These are phyloP conservation scores for Himalopsyche kuldschensis DNA, from an alignment of 2,888 invertebrate genomes.

Conservation along the genomic window DNA sequence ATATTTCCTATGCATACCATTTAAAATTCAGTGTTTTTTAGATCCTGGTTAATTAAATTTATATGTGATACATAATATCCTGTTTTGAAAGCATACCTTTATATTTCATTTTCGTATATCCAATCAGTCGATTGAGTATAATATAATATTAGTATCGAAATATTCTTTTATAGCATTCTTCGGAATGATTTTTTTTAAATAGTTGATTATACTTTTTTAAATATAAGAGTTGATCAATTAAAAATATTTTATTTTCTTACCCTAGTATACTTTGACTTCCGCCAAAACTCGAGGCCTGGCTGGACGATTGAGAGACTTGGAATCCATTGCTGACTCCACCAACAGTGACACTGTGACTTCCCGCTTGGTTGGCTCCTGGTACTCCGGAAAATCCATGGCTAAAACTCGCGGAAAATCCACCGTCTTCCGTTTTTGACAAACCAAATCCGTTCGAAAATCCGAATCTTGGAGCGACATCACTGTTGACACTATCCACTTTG, in stretches of 20 bases:
- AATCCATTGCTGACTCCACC: constrained; percentile 55
- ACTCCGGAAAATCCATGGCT: constrained; percentile 52
- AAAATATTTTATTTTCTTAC: constrained; percentile 45
- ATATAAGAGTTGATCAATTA: no score
- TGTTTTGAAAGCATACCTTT: no score
- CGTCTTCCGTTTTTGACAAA: constrained; percentile 51
- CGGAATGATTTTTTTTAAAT: no score
- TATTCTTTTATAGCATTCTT: no score
- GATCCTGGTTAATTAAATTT: no score
- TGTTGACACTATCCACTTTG: constrained; percentile 29
- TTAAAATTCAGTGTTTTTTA: no score
- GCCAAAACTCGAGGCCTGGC: constrained; percentile 53
- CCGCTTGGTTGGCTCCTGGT: constrained; percentile 53
- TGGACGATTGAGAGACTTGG: constrained; percentile 57
- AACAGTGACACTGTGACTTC: constrained; percentile 56
- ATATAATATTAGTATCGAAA: no score
- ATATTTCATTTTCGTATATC: no score
- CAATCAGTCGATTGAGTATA: no score
- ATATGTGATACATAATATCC: no score
- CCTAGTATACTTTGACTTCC: constrained; percentile 51
- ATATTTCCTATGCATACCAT: no score
- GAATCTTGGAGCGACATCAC: constrained; percentile 45
- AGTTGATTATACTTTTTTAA: no score
- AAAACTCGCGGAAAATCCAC: constrained; percentile 53
- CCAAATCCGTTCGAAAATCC: constrained; percentile 53